Conservation (phyloP, 1,140 invertebrate species). For the Bursaphelenchus mucronatus region DNA sequence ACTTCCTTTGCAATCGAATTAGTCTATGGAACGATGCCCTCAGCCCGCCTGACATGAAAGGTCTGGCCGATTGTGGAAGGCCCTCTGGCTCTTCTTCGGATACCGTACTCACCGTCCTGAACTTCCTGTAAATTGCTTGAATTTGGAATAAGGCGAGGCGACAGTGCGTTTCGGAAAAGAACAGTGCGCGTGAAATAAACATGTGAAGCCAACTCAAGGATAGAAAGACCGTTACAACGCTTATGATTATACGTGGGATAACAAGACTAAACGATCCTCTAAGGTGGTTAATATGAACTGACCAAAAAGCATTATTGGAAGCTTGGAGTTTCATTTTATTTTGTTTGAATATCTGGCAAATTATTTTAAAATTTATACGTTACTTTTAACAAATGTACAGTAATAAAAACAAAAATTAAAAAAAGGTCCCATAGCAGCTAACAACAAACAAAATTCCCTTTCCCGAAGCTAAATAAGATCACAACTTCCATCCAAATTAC, state of each 20-base stretch:
- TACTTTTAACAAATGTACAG: neutral
- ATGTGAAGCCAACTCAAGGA: conserved; percentile 2
- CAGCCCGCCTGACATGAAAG: conserved; percentile 11
- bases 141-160: conserved; percentile 15
- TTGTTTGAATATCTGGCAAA: conserved; percentile 6
- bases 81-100: conserved; percentile 37
- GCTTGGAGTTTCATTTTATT: too few relatives aligned
- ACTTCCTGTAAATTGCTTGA: conserved; percentile 29
- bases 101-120: conserved; percentile 38
- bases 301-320: too few relatives aligned
- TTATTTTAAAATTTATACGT: neutral
- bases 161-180: neutral
- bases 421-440: conserved; percentile 3
- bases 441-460: neutral
- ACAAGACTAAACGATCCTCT: conserved; percentile 7
- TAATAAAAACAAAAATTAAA: neutral
- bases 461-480: neutral
- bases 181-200: neutral
- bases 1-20: conserved; percentile 39
- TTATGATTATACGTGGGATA: conserved; percentile 5
- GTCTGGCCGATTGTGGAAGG: conserved; percentile 28
- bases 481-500: conserved; percentile 13
- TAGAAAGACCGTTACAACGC: conserved; percentile 1
- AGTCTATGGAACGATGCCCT: conserved; percentile 42
- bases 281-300: too few relatives aligned